phyloP scores from a whole-genome alignment of 2,888 invertebrate genomes.

The Endomychus coccineus region DNA sequence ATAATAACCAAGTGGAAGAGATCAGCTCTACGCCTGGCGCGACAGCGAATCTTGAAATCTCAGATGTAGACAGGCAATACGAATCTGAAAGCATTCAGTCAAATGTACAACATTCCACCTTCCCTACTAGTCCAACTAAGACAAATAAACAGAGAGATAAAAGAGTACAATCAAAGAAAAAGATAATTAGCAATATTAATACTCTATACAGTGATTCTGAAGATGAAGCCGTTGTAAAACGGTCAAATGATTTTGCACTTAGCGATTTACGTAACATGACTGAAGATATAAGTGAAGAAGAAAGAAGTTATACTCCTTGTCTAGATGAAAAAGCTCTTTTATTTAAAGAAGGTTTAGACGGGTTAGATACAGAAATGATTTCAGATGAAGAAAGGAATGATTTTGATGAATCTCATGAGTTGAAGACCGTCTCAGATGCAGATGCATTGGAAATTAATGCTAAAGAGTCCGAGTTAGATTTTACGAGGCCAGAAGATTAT shows the following conservation, averaged over 20 bases:
- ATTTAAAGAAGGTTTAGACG: constrained; percentile 39
- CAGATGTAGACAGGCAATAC: too few relatives aligned
- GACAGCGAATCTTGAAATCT: too few relatives aligned
- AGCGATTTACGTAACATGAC: constrained; percentile 48
- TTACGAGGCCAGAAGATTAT: constrained; percentile 42
- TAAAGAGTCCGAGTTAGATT: constrained; percentile 44
- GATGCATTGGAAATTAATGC: constrained; percentile 44
- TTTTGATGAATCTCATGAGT: constrained; percentile 51
- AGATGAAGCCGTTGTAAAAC: constrained; percentile 37
- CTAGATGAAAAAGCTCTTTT: constrained; percentile 55
- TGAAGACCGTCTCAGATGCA: constrained; percentile 39
- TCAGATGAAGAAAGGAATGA: constrained; percentile 65
- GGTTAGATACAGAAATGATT: constrained; percentile 66
- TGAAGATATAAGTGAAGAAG: constrained; percentile 59
- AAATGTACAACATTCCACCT: too few relatives aligned
- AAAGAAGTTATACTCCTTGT: constrained; percentile 66
- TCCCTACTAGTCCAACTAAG: too few relatives aligned
- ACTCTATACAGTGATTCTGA: constrained; percentile 40
- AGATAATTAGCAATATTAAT: constrained; percentile 6
- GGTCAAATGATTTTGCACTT: constrained; percentile 31
- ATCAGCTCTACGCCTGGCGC: constrained; percentile 16
- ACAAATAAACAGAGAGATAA: too few relatives aligned
- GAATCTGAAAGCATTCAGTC: too few relatives aligned
- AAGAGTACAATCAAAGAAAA: too few relatives aligned
- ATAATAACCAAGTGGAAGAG: constrained; percentile 22